Evolutionary conservation across 2,797 vertebrate species (phyloP).

Genomic region (Typhlichthys eigenmanni): DNA sequence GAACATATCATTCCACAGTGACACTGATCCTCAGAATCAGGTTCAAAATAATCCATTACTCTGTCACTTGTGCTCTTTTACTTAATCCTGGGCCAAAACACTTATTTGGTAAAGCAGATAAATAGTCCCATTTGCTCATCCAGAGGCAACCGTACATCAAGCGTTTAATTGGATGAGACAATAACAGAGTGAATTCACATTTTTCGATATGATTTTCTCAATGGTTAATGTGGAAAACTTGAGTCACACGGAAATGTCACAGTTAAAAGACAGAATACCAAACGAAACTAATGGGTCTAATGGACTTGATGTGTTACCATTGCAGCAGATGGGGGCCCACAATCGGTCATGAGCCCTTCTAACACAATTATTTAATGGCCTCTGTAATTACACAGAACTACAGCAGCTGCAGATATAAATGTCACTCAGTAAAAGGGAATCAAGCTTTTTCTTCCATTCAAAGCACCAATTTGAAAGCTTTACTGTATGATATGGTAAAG

Average conservation of each 20-base stretch:
- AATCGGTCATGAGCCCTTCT: conserved; percentile 58
- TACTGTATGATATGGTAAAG: conserved; percentile 35
- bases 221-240: conserved; percentile 45
- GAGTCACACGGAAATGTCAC: conserved; percentile 50
- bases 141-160: conserved; percentile 61
- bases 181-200: conserved; percentile 55
- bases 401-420: conserved; percentile 57
- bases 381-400: conserved; percentile 64
- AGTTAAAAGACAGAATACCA: conserved; percentile 37
- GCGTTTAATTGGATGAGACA: conserved; percentile 71
- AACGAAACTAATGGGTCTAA: conserved; percentile 65
- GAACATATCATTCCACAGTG: conserved; percentile 53
- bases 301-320: conserved; percentile 67
- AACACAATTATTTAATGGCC: conserved; percentile 73
- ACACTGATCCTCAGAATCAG: conserved; percentile 59
- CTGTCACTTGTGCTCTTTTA: conserved; percentile 54
- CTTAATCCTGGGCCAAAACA: conserved; percentile 63
- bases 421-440: conserved; percentile 59
- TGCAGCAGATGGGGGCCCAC: conserved; percentile 59
- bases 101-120: conserved; percentile 63
- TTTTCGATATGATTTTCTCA: conserved; percentile 43
- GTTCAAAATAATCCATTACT: conserved; percentile 59
- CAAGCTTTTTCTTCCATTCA: conserved; percentile 50
- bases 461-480: conserved; percentile 32
- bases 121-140: conserved; percentile 65